Evolutionary conservation across 1,140 invertebrate species (phyloP), one percentile per base, ranked within the genome.

Genomic region (Pseudomyrmex flavicornis): DNA sequence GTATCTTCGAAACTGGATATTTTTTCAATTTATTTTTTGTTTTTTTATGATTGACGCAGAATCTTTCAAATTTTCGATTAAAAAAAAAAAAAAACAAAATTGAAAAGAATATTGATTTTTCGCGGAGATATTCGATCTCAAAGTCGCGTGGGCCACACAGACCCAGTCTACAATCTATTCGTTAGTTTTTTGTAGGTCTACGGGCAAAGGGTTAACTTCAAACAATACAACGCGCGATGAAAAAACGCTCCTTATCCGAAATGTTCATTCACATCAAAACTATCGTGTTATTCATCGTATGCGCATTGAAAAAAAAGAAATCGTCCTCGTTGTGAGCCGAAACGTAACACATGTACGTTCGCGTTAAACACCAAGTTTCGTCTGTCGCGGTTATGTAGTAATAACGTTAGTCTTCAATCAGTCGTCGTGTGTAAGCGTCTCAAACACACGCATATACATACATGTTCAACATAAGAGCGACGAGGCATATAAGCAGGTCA

Each of bases 401-500:
- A 85, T 26, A 61, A 54, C 58, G 44, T 46, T 58, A 85, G 26
- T 17, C 58, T 72, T 58, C 46, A 73, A 85, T 73, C 20, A 73
- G 50, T 12, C 65, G n/a, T 35, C 52, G 69, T 54, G 79, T 72
- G 69, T 82, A 74, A 87, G 82, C 82, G 35, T 35, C 35, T 35
- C 35, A 35, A 35, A 35, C 35, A 35, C 35, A 35, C 68, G 70
- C 44, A n/a, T 7, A n/a, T 58, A 46, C 61, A n/a, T 58, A 46
- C 61, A 70, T 59, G 56, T 61, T 85, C 50, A 75, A 50, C 68
- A 50, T 75, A 86, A 66, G 26, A 84, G 73, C 86, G 56, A 73
- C 86, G 68, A 58, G 54, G 73, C 80, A 54, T 87, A 65, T 56
- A 87, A 88, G 62, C 82, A 63, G 82, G 65, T 88, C 83, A 76